Evolutionary conservation across 2,113 vertebrate species (phyloP).

Genomic region (Otis tarda): DNA sequence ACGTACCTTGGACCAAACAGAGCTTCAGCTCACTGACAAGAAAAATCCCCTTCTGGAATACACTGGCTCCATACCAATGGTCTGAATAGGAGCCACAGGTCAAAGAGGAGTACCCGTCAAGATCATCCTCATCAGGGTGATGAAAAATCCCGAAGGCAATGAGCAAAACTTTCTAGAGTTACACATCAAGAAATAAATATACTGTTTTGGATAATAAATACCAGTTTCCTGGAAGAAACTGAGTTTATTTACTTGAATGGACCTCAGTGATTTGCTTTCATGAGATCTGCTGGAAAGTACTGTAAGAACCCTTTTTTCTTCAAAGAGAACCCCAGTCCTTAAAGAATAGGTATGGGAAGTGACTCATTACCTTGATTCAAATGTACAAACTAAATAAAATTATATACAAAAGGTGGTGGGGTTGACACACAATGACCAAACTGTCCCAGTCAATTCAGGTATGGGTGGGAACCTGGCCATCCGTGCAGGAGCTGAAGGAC

Average conservation of each 20-base stretch:
- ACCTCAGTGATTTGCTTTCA: neutral
- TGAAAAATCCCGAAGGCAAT: rapidly evolving
- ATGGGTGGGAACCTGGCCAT: neutral
- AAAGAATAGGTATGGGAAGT: neutral
- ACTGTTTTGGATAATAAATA: neutral
- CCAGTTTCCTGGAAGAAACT: neutral
- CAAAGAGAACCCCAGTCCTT: neutral
- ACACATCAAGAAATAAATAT: neutral
- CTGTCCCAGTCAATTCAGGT: neutral
- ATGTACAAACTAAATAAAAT: neutral
- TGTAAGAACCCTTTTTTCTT: neutral
- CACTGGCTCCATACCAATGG: rapidly evolving
- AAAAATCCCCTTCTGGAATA: neutral
- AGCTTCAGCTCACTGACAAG: neutral
- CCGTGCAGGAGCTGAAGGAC: neutral
- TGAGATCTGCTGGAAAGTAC: neutral
- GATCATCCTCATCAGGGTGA: neutral
- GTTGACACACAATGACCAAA: neutral
- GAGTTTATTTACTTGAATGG: neutral
- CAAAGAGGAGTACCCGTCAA: neutral
- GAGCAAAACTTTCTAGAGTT: neutral
- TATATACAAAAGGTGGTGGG: neutral
- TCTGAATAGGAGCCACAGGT: rapidly evolving
- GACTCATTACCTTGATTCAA: neutral
- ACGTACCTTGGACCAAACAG: neutral